These are phyloP conservation scores for Campylomormyrus tamandua DNA, from an alignment of 2,113 vertebrate species.

Conservation along the genomic window DNA sequence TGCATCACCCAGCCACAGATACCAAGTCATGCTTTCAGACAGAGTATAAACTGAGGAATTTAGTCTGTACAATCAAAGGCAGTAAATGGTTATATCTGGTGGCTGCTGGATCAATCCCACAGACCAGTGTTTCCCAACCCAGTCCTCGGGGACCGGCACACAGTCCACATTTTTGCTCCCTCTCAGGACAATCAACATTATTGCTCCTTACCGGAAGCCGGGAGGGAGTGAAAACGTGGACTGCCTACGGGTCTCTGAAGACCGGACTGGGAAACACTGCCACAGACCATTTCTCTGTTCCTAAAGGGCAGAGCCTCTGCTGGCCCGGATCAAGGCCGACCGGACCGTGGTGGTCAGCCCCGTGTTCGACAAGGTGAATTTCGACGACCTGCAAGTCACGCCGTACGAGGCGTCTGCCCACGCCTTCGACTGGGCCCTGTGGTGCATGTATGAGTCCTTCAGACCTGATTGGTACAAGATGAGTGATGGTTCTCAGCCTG, in stretches of 20 bases:
- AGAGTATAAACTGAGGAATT: background rate
- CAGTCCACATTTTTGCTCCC: background rate
- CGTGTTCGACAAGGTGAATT: conserved; percentile 56
- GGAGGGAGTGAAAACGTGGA: too few species aligned
- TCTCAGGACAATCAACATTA: too few species aligned
- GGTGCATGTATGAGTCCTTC: conserved; percentile 60
- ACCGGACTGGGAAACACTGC: background rate
- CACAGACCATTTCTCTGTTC: background rate
- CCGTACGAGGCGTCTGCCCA: conserved; percentile 24
- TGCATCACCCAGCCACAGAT: background rate
- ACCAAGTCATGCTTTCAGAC: background rate
- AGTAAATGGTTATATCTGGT: background rate
- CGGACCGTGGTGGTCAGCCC: conserved; percentile 54
- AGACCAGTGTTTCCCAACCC: background rate
- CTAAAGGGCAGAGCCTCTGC: conserved; percentile 58
- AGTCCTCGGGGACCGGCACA: background rate
- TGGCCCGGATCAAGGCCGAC: conserved; percentile 56
- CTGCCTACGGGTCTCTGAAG: background rate
- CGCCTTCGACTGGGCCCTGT: conserved; percentile 59
- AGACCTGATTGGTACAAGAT: conserved; percentile 53
- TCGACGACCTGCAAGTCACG: conserved; percentile 41
- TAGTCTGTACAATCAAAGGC: background rate
- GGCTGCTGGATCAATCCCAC: background rate
- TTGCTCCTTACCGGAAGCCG: too few species aligned
- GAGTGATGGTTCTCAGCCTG: conserved; percentile 47